Percentiles rank a stretch among this genome's conserved stretches.
These are phyloP conservation scores for Oncorhynchus gorbuscha DNA, from an alignment of 2,113 vertebrate genomes.

Conservation along the genomic window DNA sequence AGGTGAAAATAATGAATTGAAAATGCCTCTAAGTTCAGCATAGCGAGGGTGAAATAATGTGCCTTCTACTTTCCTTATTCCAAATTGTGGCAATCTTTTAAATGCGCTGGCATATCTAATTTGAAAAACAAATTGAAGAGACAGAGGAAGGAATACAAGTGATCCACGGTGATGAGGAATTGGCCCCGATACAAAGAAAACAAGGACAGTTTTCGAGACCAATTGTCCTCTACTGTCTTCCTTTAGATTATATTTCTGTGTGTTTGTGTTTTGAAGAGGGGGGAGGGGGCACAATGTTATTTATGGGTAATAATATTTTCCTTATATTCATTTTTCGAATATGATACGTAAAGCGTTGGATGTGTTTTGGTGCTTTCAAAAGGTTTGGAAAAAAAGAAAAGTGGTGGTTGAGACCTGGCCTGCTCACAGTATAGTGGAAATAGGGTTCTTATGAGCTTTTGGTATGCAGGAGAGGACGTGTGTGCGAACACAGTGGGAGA, in stretches of 20 bases:
- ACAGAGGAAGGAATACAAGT: constrained; percentile 14
- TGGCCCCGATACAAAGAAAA: constrained; percentile 20
- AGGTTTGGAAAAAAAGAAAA: constrained; percentile 24
- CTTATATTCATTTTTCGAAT: constrained; percentile 47
- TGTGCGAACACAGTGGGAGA: constrained; percentile 50
- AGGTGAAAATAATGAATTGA: constrained; percentile 35
- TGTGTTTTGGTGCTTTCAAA: constrained; percentile 58
- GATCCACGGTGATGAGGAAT: constrained; percentile 19
- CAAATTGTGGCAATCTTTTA: constrained; percentile 31
- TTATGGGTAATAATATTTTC: constrained; percentile 30
- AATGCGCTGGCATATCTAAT: constrained; percentile 48
- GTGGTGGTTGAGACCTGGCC: constrained; percentile 60
- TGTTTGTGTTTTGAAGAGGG: constrained; percentile 16
- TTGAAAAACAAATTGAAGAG: constrained; percentile 33
- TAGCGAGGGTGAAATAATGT: constrained; percentile 36
- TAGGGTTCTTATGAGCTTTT: constrained; percentile 49
- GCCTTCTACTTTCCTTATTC: constrained; percentile 32
- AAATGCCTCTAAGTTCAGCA: constrained; percentile 27
- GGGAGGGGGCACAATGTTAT: constrained; percentile 11
- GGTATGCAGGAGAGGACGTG: constrained; percentile 54
- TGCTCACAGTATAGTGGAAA: constrained; percentile 72
- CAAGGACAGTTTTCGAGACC: constrained; percentile 15
- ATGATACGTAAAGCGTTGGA: constrained; percentile 59
- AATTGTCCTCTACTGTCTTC: constrained; percentile 17
- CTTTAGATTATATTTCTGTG: constrained; percentile 14